A percentile compares a stretch with the other conserved stretches of the same genome.
These are phyloP conservation scores for Philotrypesis tridentata DNA, from an alignment of 1,140 invertebrate genomes.

Conservation along the genomic window DNA sequence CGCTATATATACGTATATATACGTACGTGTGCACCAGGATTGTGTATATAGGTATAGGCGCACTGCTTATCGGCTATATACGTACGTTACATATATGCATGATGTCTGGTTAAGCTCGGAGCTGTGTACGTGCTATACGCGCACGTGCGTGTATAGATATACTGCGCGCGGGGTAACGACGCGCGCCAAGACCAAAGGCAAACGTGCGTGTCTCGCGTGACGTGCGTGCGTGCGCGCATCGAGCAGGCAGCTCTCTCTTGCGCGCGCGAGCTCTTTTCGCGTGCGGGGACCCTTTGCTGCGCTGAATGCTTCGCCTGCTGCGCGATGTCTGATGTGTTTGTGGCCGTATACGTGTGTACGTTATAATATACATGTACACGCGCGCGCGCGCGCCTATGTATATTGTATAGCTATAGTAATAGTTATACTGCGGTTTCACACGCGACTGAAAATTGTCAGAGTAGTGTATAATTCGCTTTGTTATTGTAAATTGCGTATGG, in stretches of 20 bases:
- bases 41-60: no score
- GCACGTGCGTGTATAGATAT: neutral
- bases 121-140: neutral
- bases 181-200: conserved; percentile 26
- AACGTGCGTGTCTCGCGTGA: conserved; percentile 29
- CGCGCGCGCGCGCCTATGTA: no score
- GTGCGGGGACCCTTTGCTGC: neutral
- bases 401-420: no score
- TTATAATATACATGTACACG: no score
- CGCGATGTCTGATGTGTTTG: no score
- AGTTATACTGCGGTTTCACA: neutral
- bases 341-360: no score
- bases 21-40: neutral
- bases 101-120: no score
- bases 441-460: neutral
- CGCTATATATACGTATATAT: neutral
- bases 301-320: no score
- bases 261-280: neutral
- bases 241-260: neutral
- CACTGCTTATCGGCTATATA: no score
- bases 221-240: conserved; percentile 9
- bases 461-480: neutral
- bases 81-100: no score
- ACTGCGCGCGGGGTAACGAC: neutral
- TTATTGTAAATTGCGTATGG: neutral